phyloP scores from a whole-genome alignment of 2,888 invertebrate genomes.

The Andrena minutula region DNA sequence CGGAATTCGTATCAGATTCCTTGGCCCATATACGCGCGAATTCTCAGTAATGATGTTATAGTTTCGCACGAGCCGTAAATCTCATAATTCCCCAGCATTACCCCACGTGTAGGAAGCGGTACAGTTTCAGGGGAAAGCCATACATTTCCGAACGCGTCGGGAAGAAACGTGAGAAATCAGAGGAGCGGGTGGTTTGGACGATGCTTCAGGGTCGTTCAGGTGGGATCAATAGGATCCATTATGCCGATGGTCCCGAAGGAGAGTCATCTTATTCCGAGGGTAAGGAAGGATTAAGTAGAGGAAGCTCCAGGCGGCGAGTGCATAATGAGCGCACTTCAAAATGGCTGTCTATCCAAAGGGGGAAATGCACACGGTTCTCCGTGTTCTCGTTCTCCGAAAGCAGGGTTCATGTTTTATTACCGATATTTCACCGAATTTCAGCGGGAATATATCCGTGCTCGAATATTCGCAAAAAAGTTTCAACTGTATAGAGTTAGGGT shows the following conservation, averaged over 20 bases:
- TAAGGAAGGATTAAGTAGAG: slow-evolving; percentile 18
- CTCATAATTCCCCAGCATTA: not conserved
- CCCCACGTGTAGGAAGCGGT: not conserved
- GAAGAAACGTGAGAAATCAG: slow-evolving; percentile 18
- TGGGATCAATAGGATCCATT: slow-evolving; percentile 18
- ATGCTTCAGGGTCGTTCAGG: slow-evolving; percentile 10
- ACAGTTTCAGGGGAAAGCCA: slow-evolving; percentile 2
- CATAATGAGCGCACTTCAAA: slow-evolving; percentile 1
- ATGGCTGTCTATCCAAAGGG: not conserved
- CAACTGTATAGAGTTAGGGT: too few species aligned
- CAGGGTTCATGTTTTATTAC: not conserved
- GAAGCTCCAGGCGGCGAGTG: not conserved
- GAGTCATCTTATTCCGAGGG: slow-evolving; percentile 11
- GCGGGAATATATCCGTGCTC: not conserved
- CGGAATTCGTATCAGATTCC: not conserved
- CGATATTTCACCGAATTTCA: not conserved
- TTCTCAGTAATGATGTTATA: not conserved
- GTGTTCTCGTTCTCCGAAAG: not conserved
- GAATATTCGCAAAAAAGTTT: not conserved
- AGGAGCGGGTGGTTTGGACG: not conserved
- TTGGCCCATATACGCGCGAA: not conserved
- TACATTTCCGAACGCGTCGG: not conserved
- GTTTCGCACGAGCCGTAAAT: not conserved
- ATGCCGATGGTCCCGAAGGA: not conserved
- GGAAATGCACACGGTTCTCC: not conserved